Base-by-base conservation (phyloP, 2,797 vertebrate species). In the Alosa sapidissima region DNA sequence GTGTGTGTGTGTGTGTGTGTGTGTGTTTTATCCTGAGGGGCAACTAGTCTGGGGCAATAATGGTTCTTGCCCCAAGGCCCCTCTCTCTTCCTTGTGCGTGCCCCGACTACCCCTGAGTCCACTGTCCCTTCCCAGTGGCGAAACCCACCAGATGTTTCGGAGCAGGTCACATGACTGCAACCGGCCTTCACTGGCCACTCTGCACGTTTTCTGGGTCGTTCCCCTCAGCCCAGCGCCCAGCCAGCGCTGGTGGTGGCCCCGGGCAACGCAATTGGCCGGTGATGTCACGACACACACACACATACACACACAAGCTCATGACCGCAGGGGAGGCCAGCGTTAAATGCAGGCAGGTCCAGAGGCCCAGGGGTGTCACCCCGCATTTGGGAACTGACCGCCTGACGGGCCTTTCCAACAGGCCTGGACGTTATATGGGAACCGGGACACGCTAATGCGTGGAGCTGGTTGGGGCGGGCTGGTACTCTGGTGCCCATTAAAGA, bases 401-500 rank as follows among this genome's bases (percentile, higher is more conserved):
- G 93, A 95, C 89, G 90, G 83, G 90, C 83, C 88, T 87, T 82
- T 82, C 86, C 90, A 89, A 92, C 24, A 87, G 88, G 86, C 88
- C 86, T 84, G 89, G 88, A 92, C 88, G 88, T 92, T 93, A 93
- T 94, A 41, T 82, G 58, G 88, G 93, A 24, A 93, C 88, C 72
- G 92, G 94, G 92, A 91, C 93, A 91, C 90, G 90, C 90, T 95
- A 94, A 95, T 94, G 87, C 89, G 91, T 87, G 88, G 90, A 92
- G 91, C 95, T 95, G 95, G 95, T 92, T 89, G 89, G 88, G 91
- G 91, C 92, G 91, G 93, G 94, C 94, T 94, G 91, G 89, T 89
- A 93, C 93, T 94, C 94, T 95, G 95, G 95, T 96, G 93, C 92
- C 94, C 89, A 94, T 94, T 94, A 94, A 94, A 88, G 89, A 91